Evolutionary conservation across 2,113 vertebrate species (phyloP), one percentile per base, ranked within the genome.

Genomic region (Lonchura striata): DNA sequence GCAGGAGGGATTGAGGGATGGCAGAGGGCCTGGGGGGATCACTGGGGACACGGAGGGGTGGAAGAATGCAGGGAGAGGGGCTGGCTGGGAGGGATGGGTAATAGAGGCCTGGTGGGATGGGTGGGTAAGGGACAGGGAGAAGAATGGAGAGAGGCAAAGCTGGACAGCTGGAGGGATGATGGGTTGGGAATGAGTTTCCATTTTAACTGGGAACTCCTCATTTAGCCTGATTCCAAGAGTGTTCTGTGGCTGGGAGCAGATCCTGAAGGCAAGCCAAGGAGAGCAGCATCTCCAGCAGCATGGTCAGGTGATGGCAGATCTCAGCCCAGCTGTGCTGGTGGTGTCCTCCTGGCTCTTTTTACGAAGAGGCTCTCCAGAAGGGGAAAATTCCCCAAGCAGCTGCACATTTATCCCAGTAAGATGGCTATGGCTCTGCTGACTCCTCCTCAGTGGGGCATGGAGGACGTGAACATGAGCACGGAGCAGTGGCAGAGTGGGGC

Each of bases 401-500:
- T 57, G 44, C 74, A 41, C 7, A 6, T 41, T 41, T 35, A 30
- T 24, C 28, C 28, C 0, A 0, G 33, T 21, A 52, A 63, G 69
- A 57, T 52, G 74, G 60, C 33, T 30, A 2, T 8, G 16, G 33
- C 0, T 50, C 33, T 68, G 72, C 72, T n/a, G 41, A n/a, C 13
- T 31, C 24, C 14, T 3, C 3, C 28, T 8, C 2, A 4, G 12
- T 7, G 31, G 9, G 30, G 18, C 3, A 0, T 9, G 31, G 60
- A 52, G 46, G 22, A 77, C 0, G 2, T 5, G 0, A 4, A 39
- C 46, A 59, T 0, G 0, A 24, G 41, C 50, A 39, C 0, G 0
- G 42, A 80, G 63, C 68, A 93, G 63, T 27, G 41, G 13, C 59
- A 81, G 78, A 19, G 64, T 3, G 54, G 44, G 27, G 15, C 37